phyloP scores from a whole-genome alignment of 2,797 vertebrate species.

The Glossophaga mutica region DNA sequence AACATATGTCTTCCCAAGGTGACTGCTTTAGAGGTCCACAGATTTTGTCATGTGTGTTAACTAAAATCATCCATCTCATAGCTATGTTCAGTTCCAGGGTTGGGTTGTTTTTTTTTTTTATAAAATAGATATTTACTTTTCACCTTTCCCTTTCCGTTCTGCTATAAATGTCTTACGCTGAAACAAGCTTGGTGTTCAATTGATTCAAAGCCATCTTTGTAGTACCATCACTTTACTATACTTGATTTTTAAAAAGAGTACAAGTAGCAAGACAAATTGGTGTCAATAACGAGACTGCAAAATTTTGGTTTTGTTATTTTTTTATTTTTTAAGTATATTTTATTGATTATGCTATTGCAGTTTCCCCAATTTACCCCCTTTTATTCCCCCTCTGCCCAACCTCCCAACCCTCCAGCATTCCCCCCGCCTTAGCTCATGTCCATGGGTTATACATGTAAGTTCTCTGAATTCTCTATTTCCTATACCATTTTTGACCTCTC shows the following conservation, averaged over 20 bases:
- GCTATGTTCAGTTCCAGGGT: background rate
- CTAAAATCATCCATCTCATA: background rate
- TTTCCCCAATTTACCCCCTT: too few relatives aligned
- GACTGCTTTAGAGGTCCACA: background rate
- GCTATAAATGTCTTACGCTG: conserved; percentile 19
- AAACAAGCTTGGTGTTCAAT: background rate
- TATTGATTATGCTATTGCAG: too few relatives aligned
- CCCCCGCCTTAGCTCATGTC: too few relatives aligned
- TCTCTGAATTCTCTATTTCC: too few relatives aligned
- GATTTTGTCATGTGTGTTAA: background rate
- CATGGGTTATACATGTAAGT: too few relatives aligned
- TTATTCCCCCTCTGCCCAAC: too few relatives aligned
- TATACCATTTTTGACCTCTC: too few relatives aligned
- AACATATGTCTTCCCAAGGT: conserved; percentile 5
- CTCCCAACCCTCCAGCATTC: too few relatives aligned
- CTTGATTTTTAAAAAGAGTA: background rate
- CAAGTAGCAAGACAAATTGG: background rate
- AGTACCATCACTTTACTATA: background rate
- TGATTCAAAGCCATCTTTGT: background rate
- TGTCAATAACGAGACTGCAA: background rate
- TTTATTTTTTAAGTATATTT: too few relatives aligned
- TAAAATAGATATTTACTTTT: conserved; percentile 50
- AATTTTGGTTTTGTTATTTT: background rate
- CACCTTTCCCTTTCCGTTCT: conserved; percentile 6
- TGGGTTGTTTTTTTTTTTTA: background rate